Base-by-base conservation (phyloP, 2,888 invertebrate genomes). In the Scaptomyza reducta region DNA sequence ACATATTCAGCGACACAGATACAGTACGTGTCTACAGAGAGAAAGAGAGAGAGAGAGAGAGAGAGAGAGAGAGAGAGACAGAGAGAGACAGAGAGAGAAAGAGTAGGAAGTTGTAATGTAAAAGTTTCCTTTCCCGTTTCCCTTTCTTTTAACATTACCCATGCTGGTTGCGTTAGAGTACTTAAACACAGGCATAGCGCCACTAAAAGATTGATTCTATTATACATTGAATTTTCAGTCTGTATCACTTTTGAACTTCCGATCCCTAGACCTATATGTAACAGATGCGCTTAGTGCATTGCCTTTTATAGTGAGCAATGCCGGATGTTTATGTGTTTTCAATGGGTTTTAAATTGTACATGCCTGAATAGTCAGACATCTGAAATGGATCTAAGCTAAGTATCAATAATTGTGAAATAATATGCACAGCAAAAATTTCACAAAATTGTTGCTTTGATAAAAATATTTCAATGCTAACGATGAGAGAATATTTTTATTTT, bases 1-100 rank as follows among this genome's bases (percentile, higher is more conserved):
- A 89, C 57, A 89, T 69, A 61, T 88, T 88, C 10, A 88, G 49
- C 11, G 89, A 86, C 0, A 88, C 72, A 5, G 89, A 72, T 5
- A 89, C 18, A 2, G 77, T 71, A 5, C 89, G 88, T 3, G 72
- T 22, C 88, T 88, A 31, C 1, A 14, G 11, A n/a, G 27, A 16
- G n/a, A 10, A 31, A 22, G 11, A 35, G 3, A 10, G 11, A 33
- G 6, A 40, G n/a, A n/a, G n/a, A n/a, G n/a, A n/a, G n/a, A n/a
- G n/a, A n/a, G n/a, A n/a, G n/a, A n/a, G n/a, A n/a, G n/a, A n/a
- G n/a, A n/a, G n/a, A n/a, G n/a, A n/a, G n/a, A n/a, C n/a, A n/a
- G n/a, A n/a, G n/a, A n/a, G n/a, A n/a, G n/a, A n/a, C n/a, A n/a
- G n/a, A 14, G 11, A n/a, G 27, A 16, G n/a, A 10, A 31, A n/a